Evolutionary conservation across 2,888 invertebrate genomes (phyloP), one percentile per base, ranked within the genome.

Genomic region (Unio delphinus): DNA sequence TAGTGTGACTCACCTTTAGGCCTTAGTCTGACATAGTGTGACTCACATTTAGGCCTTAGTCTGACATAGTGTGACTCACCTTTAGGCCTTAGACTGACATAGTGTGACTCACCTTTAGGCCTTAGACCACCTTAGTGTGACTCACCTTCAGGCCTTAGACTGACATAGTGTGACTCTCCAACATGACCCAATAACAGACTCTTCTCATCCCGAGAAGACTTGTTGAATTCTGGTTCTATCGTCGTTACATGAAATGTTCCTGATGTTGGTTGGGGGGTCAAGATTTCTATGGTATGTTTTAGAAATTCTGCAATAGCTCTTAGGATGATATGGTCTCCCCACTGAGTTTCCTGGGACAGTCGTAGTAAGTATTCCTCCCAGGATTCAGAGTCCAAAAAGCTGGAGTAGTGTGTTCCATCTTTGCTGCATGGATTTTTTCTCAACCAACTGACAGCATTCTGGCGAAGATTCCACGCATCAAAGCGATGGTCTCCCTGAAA

Each of bases 81-180:
- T 23, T 23, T 23, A 23, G 23, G 23, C 23, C 23, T 23, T 23
- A 23, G 23, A 23, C 23, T 23, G 23, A 23, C 23, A 23, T 23
- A 23, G 23, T 23, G 23, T 23, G 23, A 23, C 23, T 23, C 23
- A 23, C 23, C 23, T 23, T 23, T 23, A 23, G 23, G 23, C 23
- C 23, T 23, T 23, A 23, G 23, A 23, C 23, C 23, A 23, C 23
- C 23, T 23, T 23, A 23, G 23, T 23, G 23, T 45, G 54, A 17
- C 61, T 55, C 67, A 76, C 75, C 75, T 65, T 65, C 17, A 23
- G 72, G 71, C 23, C 76, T 59, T 4, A 80, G 70, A 64, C 80
- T 80, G 26, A 73, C 74, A 15, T 77, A 80, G 64, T 80, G 80
- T n/a, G 75, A 69, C 60, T 80, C 80, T 60, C 80, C 80, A 17